Evolutionary conservation across 1,140 invertebrate species (phyloP).

Genomic region (Dreissena polymorpha): DNA sequence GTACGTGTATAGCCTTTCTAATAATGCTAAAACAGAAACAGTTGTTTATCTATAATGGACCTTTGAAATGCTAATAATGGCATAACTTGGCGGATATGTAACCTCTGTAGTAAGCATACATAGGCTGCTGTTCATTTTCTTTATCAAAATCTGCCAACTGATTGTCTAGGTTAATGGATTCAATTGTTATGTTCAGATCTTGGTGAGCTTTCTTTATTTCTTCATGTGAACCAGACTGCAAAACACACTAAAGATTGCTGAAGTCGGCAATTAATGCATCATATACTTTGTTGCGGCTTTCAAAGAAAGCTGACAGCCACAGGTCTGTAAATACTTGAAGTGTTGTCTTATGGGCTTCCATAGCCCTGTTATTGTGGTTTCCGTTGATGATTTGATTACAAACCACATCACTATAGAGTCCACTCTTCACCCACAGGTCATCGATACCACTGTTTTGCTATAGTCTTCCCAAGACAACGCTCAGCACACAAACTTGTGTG

Average conservation of each 20-base stretch:
- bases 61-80: too few relatives aligned
- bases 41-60: not conserved
- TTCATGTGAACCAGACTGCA: not conserved
- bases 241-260: not conserved
- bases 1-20: conserved; percentile 2
- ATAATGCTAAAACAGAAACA: conserved; percentile 4
- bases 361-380: conserved; percentile 13
- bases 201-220: conserved; percentile 1
- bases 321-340: conserved; percentile 15
- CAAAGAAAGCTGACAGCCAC: conserved; percentile 10
- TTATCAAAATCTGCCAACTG: conserved; percentile 13
- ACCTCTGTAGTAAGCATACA: too few relatives aligned
- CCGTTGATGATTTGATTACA: conserved; percentile 14
- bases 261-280: not conserved
- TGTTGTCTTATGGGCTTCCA: conserved; percentile 9
- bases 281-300: not conserved
- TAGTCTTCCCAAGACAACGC: conserved; percentile 9
- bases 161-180: conserved; percentile 13
- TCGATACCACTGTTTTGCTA: conserved; percentile 22
- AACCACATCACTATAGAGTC: conserved; percentile 8
- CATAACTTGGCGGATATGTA: too few relatives aligned
- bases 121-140: not conserved
- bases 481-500: conserved; percentile 14
- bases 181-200: not conserved
- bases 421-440: not conserved